Base-by-base conservation (phyloP, 2,888 invertebrate genomes). In the Rosalia funebris region DNA sequence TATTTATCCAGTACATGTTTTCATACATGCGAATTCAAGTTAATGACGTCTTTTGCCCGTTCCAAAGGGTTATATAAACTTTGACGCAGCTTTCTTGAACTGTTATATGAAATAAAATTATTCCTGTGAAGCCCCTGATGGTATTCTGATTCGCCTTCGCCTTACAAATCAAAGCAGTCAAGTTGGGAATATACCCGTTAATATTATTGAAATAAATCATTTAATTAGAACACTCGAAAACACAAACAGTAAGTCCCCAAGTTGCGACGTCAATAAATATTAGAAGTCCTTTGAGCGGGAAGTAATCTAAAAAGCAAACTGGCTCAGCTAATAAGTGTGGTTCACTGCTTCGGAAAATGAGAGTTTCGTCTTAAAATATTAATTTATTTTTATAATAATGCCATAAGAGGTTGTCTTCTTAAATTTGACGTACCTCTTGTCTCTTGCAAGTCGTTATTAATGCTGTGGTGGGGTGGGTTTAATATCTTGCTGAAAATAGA, bases 251-350 rank as follows among this genome's bases (percentile, higher is more conserved):
- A n/a, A n/a, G n/a, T n/a, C 16, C 16, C 16, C 7, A 15, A 17
- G 46, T 16, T 36, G 11, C 20, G 16, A 32, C 19, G 11, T 37
- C 36, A 60, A 55, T 57, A 62, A 64, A 62, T 64, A 60, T 63
- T 60, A 57, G 54, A 46, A 63, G 60, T 57, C 55, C 63, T 64
- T 64, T 64, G 64, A 64, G 57, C 54, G 17, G 45, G 45, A 45
- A 55, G 46, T 66, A 60, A 66, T 64, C 64, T 64, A 62, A 66
- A 66, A 62, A 64, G 60, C 66, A 66, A 66, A 66, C 66, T 61
- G 57, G 52, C 60, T 47, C 62, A 34, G 64, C 46, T 66, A 66
- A 62, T 64, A 66, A 66, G 64, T 62, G 59, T 54, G 56, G 57
- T 63, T 60, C 62, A 64, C 60, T 62, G 62, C 60, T 55, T 41